These are phyloP conservation scores for Eleutherodactylus coqui DNA, from an alignment of 2,797 vertebrate species.

Conservation along the genomic window DNA sequence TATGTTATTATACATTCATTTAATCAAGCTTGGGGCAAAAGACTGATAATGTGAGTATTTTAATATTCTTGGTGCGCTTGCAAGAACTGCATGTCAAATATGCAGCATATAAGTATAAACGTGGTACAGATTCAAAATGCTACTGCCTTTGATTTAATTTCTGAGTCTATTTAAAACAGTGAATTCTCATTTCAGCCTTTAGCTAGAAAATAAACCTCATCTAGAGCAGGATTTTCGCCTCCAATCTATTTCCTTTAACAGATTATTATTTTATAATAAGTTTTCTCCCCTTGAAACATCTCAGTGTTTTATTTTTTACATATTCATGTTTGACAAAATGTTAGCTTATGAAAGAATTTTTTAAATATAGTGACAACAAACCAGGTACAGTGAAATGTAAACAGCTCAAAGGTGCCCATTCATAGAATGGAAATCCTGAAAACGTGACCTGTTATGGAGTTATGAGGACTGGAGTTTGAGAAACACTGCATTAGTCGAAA, in stretches of 20 bases:
- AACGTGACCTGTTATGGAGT: no score
- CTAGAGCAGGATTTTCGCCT: neutral
- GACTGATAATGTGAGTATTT: slow-evolving; percentile 73
- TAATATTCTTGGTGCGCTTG: slow-evolving; percentile 73
- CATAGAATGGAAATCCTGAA: no score
- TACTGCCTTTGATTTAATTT: slow-evolving; percentile 55
- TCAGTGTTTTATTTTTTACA: neutral
- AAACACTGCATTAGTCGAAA: no score
- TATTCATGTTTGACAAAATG: neutral
- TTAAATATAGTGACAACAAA: neutral
- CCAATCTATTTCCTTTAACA: slow-evolving; percentile 14
- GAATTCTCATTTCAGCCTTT: slow-evolving; percentile 16
- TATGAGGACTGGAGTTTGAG: no score
- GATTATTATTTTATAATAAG: neutral
- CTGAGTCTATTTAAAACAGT: slow-evolving; percentile 26
- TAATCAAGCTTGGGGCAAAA: slow-evolving; percentile 76
- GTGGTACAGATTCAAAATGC: slow-evolving; percentile 21
- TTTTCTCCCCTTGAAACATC: neutral
- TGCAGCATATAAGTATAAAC: slow-evolving; percentile 38
- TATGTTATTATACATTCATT: slow-evolving; percentile 72
- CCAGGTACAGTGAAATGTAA: no score
- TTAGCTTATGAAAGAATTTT: neutral
- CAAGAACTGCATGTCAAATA: slow-evolving; percentile 68
- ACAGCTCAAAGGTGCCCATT: no score
- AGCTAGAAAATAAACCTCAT: slow-evolving; percentile 33